Evolutionary conservation across 2,113 vertebrate genomes (phyloP), one percentile per base, ranked within the genome.

Genomic region (Paedocypris sp.): DNA sequence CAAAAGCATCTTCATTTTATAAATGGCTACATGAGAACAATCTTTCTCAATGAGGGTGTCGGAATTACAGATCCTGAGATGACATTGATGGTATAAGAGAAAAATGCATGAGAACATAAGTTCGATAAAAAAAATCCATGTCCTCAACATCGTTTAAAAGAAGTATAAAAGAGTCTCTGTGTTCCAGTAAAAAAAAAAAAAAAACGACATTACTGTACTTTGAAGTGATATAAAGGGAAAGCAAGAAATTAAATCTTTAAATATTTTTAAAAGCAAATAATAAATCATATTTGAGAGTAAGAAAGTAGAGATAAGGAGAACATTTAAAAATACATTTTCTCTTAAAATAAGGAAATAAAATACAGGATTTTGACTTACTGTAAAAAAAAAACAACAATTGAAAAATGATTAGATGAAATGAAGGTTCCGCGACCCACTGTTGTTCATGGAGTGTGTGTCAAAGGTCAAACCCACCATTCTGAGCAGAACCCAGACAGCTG

Each of bases 401-500:
- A n/a, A n/a, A n/a, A n/a, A n/a, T n/a, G n/a, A n/a, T 12, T 4
- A 13, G 15, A 4, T 43, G 43, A 42, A 22, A 43, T 42, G 25
- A 56, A 3, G 22, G 36, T 35, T 57, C 25, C 42, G 35, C 28
- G 33, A 13, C 10, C 18, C 32, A 23, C 33, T 53, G 13, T 36
- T 28, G 52, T 56, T 56, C 52, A 19, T 25, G 38, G 19, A 42
- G 47, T 5, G 6, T 25, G 28, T n/a, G 66, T 57, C 49, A 58
- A 42, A 42, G 33, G 53, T 59, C 43, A 58, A 18, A 15, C 53
- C 25, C 6, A 20, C n/a, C 19, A 51, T 13, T 4, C 16, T 49
- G 23, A 56, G 62, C 23, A 29, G 39, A 43, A 41, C 36, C 25
- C 19, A 22, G 39, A 43, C 72, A 69, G 69, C 66, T 71, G 72